phyloP scores from a whole-genome alignment of 2,888 invertebrate genomes.

The Acanthosepion esculentum region DNA sequence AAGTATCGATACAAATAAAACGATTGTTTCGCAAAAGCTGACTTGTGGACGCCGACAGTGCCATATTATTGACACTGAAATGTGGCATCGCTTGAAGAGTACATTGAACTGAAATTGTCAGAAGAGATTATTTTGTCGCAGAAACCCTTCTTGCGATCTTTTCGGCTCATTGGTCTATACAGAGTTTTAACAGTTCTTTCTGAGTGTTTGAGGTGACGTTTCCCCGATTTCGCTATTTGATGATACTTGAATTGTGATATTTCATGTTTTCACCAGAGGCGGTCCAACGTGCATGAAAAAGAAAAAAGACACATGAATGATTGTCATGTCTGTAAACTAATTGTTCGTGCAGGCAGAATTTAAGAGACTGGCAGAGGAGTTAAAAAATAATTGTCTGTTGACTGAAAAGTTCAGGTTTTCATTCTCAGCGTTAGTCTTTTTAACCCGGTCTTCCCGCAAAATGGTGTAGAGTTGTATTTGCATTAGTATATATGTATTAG shows the following conservation, averaged over 20 bases:
- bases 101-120: neutral
- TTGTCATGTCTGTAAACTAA: neutral
- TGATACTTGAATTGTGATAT: neutral
- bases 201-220: neutral
- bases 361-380: neutral
- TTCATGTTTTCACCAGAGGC: neutral
- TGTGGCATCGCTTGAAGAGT: neutral
- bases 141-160: neutral
- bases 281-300: neutral
- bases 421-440: no score
- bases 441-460: no score
- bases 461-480: no score
- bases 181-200: neutral
- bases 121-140: neutral
- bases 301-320: neutral
- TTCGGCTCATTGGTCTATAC: neutral
- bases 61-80: neutral
- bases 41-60: neutral
- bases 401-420: no score
- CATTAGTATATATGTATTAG: no score
- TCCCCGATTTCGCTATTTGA: neutral
- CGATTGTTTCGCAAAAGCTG: neutral
- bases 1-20: neutral
- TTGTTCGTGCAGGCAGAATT: neutral
- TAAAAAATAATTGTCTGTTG: no score